Percentiles rank a stretch among this genome's conserved stretches.
phyloP scores from a whole-genome alignment of 2,888 invertebrate genomes.

The Andrena bucephala region DNA sequence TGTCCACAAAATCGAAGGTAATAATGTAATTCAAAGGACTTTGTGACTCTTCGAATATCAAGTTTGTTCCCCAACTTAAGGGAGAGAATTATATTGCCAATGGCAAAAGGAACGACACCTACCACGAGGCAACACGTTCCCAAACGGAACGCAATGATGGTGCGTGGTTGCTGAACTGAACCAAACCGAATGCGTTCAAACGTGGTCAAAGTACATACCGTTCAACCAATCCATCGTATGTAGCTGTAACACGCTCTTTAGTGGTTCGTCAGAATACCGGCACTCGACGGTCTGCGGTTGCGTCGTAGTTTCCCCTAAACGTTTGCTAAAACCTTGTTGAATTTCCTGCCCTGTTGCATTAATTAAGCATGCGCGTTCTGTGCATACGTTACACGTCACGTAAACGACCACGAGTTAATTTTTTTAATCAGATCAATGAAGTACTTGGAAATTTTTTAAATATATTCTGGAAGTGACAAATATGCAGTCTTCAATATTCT shows the following conservation, averaged over 20 bases:
- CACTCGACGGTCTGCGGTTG: slow-evolving; percentile 19
- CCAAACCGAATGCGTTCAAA: background rate
- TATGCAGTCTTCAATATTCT: background rate
- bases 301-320: background rate
- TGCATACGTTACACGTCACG: background rate
- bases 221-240: background rate
- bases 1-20: no score
- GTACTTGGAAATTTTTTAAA: background rate
- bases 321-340: slow-evolving; percentile 7
- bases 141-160: slow-evolving; percentile 7
- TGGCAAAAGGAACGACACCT: background rate
- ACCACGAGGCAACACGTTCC: background rate
- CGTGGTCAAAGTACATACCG: slow-evolving; percentile 17
- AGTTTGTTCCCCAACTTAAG: background rate
- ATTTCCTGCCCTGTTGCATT: background rate
- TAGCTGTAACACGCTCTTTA: slow-evolving; percentile 10
- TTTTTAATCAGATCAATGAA: background rate
- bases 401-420: background rate
- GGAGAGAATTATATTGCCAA: background rate
- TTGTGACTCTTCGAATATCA: no score
- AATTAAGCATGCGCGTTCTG: background rate
- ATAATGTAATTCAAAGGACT: no score
- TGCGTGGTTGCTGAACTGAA: background rate
- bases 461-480: background rate
- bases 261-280: slow-evolving; percentile 20